Base-by-base conservation (phyloP, 2,888 invertebrate genomes). In the Parapristionchus giblindavisi region DNA sequence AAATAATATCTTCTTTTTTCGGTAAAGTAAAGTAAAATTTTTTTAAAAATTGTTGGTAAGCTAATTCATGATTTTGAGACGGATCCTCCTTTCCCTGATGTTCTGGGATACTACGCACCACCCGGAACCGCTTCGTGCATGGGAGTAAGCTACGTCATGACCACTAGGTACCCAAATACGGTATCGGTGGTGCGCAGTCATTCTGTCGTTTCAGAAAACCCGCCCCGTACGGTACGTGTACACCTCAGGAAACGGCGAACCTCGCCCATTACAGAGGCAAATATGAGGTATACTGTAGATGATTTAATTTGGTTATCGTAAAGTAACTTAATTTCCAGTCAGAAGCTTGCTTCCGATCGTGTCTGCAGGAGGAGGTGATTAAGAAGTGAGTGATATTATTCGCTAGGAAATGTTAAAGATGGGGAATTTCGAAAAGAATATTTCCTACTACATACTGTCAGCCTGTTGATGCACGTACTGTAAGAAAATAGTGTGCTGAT, bases 311-410 rank as follows among this genome's bases (percentile, higher is more conserved):
- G 63, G 27, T 65, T 56, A 65, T 43, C 72, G 40, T 43, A 72
- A 58, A 24, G 43, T 65, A 40, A 43, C 17, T n/a, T n/a, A n/a
- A n/a, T n/a, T 61, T 85, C 78, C 81, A 84, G 76, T 86, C 87
- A 40, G 85, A 88, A 78, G 88, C 89, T 0, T 89, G 89, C 78
- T 81, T 88, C 73, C 88, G 89, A 75, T 87, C 87, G 14, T 89
- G 89, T 78, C 77, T 84, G 63, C 89, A 89, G 77, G 79, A 82
- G 56, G 80, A 82, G 60, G 82, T 88, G 17, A 78, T 85, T 0
- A 66, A 73, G 4, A 65, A 77, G 61, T 88, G 88, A 77, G 75
- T 0, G 75, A 1, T 88, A 87, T 40, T 24, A 54, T 43, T 14
- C 11, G 8, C 14, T 1, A 2, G 27, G n/a, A n/a, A 24, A 21